phyloP scores from a whole-genome alignment of 2,113 vertebrate species.

The Uria lomvia region DNA sequence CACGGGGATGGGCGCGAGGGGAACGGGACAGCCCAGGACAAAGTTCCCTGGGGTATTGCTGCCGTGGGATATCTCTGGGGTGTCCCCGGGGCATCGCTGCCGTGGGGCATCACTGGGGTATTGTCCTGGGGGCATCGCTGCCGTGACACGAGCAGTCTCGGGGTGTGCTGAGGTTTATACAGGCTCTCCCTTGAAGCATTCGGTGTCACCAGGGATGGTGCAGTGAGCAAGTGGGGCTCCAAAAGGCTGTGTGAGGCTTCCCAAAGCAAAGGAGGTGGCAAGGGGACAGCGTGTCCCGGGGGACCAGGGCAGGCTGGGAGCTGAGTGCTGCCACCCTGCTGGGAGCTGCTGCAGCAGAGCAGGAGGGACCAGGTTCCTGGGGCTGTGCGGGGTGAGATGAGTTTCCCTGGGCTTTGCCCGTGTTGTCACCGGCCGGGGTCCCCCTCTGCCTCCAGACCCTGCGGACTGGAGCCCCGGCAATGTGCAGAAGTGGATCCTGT shows the following conservation, averaged over 20 bases:
- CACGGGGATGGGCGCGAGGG: neutral
- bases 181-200: neutral
- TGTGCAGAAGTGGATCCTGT: slow-evolving; percentile 97
- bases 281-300: neutral
- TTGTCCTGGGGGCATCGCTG: neutral
- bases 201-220: neutral
- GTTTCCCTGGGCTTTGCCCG: neutral
- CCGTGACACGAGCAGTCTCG: rapidly evolving
- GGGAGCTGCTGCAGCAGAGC: neutral
- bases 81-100: neutral
- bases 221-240: neutral
- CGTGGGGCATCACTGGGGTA: neutral
- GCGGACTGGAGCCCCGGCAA: slow-evolving; percentile 89
- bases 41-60: neutral
- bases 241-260: neutral
- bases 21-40: neutral
- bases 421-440: neutral
- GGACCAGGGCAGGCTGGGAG: neutral
- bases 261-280: neutral
- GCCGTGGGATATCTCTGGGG: neutral
- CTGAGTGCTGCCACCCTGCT: rapidly evolving
- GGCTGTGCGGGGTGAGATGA: neutral
- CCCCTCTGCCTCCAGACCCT: slow-evolving; percentile 75
- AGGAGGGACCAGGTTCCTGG: rapidly evolving
- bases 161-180: neutral